phyloP scores from a whole-genome alignment of 1,140 invertebrate species.

The Lepidurus arcticus region DNA sequence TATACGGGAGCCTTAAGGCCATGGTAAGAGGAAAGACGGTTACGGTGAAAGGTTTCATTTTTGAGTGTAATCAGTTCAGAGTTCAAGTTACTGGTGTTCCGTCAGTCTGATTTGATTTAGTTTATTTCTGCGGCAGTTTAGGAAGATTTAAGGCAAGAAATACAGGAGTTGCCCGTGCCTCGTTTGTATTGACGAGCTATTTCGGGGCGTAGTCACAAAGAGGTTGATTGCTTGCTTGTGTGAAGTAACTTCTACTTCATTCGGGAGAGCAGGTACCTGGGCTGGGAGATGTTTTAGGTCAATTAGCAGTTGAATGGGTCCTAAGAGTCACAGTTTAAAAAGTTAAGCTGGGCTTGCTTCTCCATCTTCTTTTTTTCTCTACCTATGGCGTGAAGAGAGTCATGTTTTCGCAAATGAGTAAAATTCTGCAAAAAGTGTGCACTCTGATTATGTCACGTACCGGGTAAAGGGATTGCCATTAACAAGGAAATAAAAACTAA shows the following conservation, averaged over 20 bases:
- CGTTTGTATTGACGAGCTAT: not conserved
- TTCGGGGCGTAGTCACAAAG: not conserved
- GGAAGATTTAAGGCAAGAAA: no score
- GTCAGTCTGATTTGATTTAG: no score
- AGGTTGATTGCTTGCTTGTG: not conserved
- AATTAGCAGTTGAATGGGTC: not conserved
- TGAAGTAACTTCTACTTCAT: not conserved
- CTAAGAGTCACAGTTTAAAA: not conserved
- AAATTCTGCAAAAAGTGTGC: not conserved
- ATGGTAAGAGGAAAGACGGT: no score
- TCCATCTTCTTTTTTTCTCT: not conserved
- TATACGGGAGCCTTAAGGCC: no score
- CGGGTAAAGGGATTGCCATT: not conserved
- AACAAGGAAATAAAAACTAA: no score
- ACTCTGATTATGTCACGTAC: slow-evolving; percentile 6
- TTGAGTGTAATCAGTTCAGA: no score
- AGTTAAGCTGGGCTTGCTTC: not conserved
- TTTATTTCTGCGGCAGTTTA: no score
- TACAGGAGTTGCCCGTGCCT: not conserved
- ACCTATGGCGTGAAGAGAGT: not conserved
- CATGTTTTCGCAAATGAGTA: not conserved
- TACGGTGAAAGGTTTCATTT: no score
- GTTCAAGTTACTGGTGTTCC: no score
- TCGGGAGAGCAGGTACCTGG: not conserved
- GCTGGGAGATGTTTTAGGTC: not conserved